Evolutionary conservation across 2,113 vertebrate species (phyloP), one percentile per base, ranked within the genome.

Genomic region (Cyprinus carpio): DNA sequence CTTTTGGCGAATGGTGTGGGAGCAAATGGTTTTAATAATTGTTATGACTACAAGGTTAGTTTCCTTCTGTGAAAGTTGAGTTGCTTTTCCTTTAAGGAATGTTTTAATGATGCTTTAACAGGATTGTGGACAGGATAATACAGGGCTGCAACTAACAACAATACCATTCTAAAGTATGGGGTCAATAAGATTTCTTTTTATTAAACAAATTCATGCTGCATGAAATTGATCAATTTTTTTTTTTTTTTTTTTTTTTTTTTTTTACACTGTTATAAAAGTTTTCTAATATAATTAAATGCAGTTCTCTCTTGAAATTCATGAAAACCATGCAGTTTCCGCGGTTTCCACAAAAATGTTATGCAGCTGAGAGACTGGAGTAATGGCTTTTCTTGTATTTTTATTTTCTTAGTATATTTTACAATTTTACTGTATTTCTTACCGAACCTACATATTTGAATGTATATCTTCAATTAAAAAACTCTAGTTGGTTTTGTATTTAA

Each of bases 1-100:
- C 88, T 95, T 95, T 88, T 95, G 95, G 95, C 92, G 92, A 75
- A 95, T 95, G 95, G 94, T 95, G 72, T 95, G 94, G 94, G 95
- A 95, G 86, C 95, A 95, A 90, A 93, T 94, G 93, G 95, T 95
- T 87, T 92, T 95, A 87, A 93, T 95, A 74, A 94, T 95, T 20
- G 94, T 95, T 75, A 95, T 95, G 95, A 95, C 95, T 67, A 95
- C 95, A 87, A 94, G 95, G 95, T 95, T 83, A 92, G 89, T 51
- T 76, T 67, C 34, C 2, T 82, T 64, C 46, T 51, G 6, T 34
- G n/a, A 77, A 10, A 43, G 6, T 6, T 31, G 31, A 31, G 31
- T 2, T 31, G 31, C 31, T 31, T 31, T 31, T 31, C 31, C 31
- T 31, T n/a, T 43, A 71, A 71, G 18, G 20, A 6, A 11, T 78